A percentile compares a stretch with the other conserved stretches of the same genome.
These are phyloP conservation scores for Drosophila obscura DNA, from an alignment of 1,140 invertebrate genomes.

Conservation along the genomic window DNA sequence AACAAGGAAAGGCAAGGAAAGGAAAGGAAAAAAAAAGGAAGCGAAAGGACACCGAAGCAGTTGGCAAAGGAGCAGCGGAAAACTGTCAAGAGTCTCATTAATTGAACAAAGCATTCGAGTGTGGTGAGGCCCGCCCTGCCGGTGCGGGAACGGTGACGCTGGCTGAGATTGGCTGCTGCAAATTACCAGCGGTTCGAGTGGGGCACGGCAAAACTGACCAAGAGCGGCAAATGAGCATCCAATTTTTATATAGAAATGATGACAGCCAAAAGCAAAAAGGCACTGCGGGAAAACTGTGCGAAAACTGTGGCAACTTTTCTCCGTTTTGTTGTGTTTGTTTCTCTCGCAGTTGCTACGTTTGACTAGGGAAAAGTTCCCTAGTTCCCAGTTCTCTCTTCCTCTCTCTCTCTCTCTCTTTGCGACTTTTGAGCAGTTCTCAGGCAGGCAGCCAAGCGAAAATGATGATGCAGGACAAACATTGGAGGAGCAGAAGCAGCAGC, in stretches of 20 bases:
- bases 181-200: conserved; percentile 70
- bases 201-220: conserved; percentile 35
- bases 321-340: conserved; percentile 62
- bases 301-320: conserved; percentile 72
- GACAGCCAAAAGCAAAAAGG: conserved; percentile 35
- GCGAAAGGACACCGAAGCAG: conserved; percentile 38
- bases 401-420: conserved; percentile 30
- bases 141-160: background rate
- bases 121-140: too few relatives aligned
- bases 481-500: background rate
- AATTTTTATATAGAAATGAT: conserved; percentile 73
- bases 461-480: conserved; percentile 68
- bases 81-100: conserved; percentile 83
- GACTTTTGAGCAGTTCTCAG: conserved; percentile 70
- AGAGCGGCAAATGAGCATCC: conserved; percentile 73
- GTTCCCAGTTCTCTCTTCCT: background rate
- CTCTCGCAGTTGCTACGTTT: conserved; percentile 36
- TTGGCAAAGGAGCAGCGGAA: conserved; percentile 56
- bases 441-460: conserved; percentile 76
- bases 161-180: conserved; percentile 49
- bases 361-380: conserved; percentile 34
- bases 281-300: conserved; percentile 20
- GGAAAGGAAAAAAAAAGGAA: conserved; percentile 31
- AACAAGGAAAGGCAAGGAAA: conserved; percentile 1
- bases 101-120: conserved; percentile 82